Conservation (phyloP, 2,797 vertebrate species). For the Oreochromis mossambicus region DNA sequence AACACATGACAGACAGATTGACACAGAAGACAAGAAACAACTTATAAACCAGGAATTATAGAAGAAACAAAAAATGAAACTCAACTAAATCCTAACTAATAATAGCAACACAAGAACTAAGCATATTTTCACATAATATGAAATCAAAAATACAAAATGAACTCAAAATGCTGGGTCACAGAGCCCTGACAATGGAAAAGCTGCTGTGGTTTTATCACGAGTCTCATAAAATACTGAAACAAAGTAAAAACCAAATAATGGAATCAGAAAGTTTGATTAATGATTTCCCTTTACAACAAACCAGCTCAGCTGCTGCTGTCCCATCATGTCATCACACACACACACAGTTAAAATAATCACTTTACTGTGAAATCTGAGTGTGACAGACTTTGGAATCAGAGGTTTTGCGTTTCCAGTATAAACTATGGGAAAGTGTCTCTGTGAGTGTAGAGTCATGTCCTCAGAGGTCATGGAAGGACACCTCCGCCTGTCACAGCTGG, state of each 20-base stretch:
- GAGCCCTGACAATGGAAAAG: accelerated
- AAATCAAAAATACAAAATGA: not conserved
- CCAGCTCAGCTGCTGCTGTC: not conserved
- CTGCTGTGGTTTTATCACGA: not conserved
- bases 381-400: not conserved
- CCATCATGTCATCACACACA: not conserved
- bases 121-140: not conserved
- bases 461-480: not conserved
- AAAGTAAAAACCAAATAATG: not conserved
- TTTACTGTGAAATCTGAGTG: not conserved
- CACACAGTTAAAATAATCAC: not conserved
- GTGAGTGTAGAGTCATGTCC: not conserved
- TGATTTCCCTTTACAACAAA: not conserved
- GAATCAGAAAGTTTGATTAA: not conserved
- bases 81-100: accelerated
- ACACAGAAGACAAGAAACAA: not conserved
- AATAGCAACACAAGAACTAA: not conserved
- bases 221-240: not conserved
- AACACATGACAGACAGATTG: not conserved
- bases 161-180: not conserved
- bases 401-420: accelerated
- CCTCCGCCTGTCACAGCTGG: not conserved
- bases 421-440: not conserved
- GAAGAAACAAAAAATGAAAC: not conserved
- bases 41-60: not conserved